Evolutionary conservation across 2,113 vertebrate species (phyloP).

Genomic region (Patagioenas fasciata): DNA sequence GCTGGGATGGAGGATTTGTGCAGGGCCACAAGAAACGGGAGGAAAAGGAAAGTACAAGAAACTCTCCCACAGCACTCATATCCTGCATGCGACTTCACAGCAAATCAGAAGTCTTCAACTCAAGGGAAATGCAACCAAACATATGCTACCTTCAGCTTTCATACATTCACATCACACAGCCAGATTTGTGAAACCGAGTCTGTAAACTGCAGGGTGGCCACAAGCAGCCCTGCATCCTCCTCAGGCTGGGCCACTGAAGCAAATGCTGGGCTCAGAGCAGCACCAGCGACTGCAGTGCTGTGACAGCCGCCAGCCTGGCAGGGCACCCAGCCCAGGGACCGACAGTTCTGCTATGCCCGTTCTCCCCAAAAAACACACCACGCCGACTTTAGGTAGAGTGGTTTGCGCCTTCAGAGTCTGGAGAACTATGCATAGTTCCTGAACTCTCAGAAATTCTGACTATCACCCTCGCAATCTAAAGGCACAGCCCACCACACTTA

Average conservation of each 20-base stretch:
- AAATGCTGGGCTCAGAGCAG: neutral
- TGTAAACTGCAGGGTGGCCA: neutral
- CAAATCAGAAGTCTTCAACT: neutral
- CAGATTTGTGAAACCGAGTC: neutral
- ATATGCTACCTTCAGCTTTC: neutral
- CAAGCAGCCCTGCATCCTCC: neutral
- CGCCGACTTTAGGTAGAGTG: fast-evolving
- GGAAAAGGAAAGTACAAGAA: neutral
- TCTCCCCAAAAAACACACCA: neutral
- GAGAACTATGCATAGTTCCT: fast-evolving
- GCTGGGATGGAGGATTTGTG: neutral
- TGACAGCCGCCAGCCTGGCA: neutral
- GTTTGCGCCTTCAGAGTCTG: neutral
- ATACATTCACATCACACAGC: neutral
- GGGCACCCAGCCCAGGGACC: neutral
- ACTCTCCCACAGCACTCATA: neutral
- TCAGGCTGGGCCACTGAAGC: neutral
- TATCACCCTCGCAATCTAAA: neutral
- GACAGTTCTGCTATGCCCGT: neutral
- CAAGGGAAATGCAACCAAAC: neutral
- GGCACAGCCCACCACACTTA: neutral
- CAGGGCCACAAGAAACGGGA: neutral
- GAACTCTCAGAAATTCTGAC: neutral
- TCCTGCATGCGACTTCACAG: neutral
- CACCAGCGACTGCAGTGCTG: fast-evolving